These are phyloP conservation scores for Excalfactoria chinensis DNA, from an alignment of 2,113 vertebrate genomes.

Conservation along the genomic window DNA sequence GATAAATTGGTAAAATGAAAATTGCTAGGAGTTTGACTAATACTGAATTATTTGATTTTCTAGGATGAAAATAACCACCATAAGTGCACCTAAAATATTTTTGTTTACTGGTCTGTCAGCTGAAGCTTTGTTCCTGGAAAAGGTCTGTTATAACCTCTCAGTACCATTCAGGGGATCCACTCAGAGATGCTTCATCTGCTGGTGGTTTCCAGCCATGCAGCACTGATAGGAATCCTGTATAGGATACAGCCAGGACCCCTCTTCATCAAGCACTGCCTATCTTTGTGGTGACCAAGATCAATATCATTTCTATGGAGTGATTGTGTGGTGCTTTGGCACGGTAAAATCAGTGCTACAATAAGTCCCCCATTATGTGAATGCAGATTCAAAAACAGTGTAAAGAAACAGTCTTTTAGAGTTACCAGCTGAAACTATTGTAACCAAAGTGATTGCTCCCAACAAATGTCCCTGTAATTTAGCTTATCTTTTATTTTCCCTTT, in stretches of 20 bases:
- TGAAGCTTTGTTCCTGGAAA: background rate
- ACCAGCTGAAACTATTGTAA: background rate
- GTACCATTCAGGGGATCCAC: background rate
- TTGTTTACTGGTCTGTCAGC: background rate
- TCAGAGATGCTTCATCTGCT: background rate
- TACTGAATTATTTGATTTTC: background rate
- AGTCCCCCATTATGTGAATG: background rate
- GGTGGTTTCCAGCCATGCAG: background rate
- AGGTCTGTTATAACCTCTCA: background rate
- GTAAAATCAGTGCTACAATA: background rate
- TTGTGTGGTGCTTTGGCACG: background rate
- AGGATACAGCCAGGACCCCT: fast-evolving
- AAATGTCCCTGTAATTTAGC: background rate
- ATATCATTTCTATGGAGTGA: background rate
- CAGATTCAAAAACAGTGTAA: background rate
- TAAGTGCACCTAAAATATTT: background rate
- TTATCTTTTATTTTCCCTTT: background rate
- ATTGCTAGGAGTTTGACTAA: background rate
- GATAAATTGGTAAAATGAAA: background rate
- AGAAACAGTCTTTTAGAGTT: background rate
- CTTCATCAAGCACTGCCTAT: background rate
- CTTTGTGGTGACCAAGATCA: background rate
- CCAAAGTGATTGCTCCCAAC: background rate
- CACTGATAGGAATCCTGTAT: background rate
- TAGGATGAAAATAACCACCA: background rate